Conservation (phyloP, 2,113 vertebrate genomes). For the rat (Rattus norvegicus) region DNA sequence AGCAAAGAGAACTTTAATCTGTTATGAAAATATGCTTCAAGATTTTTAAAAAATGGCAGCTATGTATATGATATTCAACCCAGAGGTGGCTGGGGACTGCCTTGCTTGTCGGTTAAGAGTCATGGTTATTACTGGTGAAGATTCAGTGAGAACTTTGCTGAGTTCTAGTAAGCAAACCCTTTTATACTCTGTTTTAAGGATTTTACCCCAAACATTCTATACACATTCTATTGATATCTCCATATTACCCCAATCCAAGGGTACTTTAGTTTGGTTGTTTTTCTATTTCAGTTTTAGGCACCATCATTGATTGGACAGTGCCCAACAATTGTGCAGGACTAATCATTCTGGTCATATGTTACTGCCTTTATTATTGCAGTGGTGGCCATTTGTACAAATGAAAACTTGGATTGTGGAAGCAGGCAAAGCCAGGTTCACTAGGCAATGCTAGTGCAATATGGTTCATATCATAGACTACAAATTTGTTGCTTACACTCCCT, state of each 20-base stretch:
- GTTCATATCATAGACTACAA: neutral
- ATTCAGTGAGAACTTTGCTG: neutral
- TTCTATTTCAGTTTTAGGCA: neutral
- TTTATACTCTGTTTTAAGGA: neutral
- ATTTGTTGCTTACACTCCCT: neutral
- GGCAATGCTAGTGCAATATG: neutral
- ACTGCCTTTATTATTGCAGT: neutral
- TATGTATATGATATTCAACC: neutral
- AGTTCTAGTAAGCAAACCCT: neutral
- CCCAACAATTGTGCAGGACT: neutral
- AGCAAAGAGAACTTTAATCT: neutral
- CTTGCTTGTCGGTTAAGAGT: neutral
- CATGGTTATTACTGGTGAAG: neutral
- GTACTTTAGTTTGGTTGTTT: neutral
- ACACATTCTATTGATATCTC: too few relatives aligned
- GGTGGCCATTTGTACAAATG: neutral
- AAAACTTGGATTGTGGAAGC: neutral
- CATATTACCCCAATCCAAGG: neutral
- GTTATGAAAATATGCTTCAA: neutral
- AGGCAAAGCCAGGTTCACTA: neutral
- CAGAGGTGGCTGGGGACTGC: neutral
- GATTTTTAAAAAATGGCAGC: neutral
- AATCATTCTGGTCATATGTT: neutral
- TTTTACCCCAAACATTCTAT: too few relatives aligned
- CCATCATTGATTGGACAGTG: neutral